Base-by-base conservation (phyloP, 2,888 invertebrate genomes). In the Gryllus longicercus region DNA sequence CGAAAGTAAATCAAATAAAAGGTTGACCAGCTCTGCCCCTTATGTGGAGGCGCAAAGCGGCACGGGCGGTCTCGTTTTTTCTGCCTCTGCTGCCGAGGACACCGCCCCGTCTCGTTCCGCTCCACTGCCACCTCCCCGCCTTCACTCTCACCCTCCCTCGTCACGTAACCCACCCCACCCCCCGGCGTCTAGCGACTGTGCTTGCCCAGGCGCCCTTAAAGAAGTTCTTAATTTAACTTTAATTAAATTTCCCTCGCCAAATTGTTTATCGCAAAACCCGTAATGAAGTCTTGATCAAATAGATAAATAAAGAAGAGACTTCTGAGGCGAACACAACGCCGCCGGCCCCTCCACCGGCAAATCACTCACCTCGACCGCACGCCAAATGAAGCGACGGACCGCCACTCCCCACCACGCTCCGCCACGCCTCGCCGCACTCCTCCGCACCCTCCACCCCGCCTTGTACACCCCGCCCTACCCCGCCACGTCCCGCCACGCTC, bases 221-320 rank as follows among this genome's bases (percentile, higher is more conserved):
- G 63, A 63, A 63, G 8, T 63, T 63, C 63, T 63, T 63, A 63
- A 63, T 63, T 63, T 63, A 63, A 63, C 63, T 63, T 63, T 63
- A 63, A 63, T 63, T 63, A 63, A 63, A 63, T 63, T 63, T 63
- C 63, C 63, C n/a, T n/a, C 63, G 63, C n/a, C 63, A 63, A 63
- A 63, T 63, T 63, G 63, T 63, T 63, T 63, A 63, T 63, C 63
- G n/a, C 63, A n/a, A 63, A 63, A 10, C 63, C 38, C 63, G 63
- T 63, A 63, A 63, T 63, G 63, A 63, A 63, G 63, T 63, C 63
- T 63, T 63, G 63, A n/a, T 63, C 63, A 63, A 63, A 63, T 63
- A 63, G 63, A n/a, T n/a, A 63, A 63, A 63, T 63, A 63, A 63
- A 63, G 63, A 63, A 63, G 63, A 18, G 63, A 63, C 63, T 18